Base-by-base conservation (phyloP, 2,113 vertebrate genomes). In the Gobio gobio region DNA sequence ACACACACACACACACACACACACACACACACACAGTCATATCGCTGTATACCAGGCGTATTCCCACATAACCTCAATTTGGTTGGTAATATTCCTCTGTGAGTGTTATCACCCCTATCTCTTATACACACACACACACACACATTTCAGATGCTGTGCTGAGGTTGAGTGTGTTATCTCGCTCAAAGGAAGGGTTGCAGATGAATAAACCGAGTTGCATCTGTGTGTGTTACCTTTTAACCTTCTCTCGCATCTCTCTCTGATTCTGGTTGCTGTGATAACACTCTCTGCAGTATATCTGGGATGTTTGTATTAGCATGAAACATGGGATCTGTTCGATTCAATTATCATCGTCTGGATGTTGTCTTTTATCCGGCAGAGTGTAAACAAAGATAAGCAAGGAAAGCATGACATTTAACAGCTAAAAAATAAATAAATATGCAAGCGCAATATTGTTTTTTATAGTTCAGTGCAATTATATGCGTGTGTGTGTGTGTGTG, bases 41-140 rank as follows among this genome's bases (percentile, higher is more conserved):
- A 87, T 85, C 78, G 4, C 51, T 45, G 36, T 26, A n/a, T 49
- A 70, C 33, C 83, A 85, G 83, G 10, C 58, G 8, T 56, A 70
- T 78, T 85, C 78, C 56, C 73, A 61, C 45, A 84, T 77, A 85
- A 70, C 83, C 61, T 85, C 86, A 61, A 79, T 87, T 85, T 81
- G 26, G 33, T 66, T 76, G 78, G 78, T 68, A 85, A 87, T 82
- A 82, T 82, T 81, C 78, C 56, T 51, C 29, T 77, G 43, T 68
- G 49, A 26, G 26, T 63, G 43, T 56, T 85, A 85, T 88, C 87
- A 85, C 22, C 73, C 51, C 79, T 59, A 85, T 87, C 86, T 83
- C 13, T 73, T 26, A n/a, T n/a, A 43, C 4, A 68, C 6, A 82
- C 86, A 77, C n/a, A 56, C n/a, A 83, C 78, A 82, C 8, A 85